Evolutionary conservation across 1,140 invertebrate species (phyloP).

Genomic region (Metopolophium dirhodum): DNA sequence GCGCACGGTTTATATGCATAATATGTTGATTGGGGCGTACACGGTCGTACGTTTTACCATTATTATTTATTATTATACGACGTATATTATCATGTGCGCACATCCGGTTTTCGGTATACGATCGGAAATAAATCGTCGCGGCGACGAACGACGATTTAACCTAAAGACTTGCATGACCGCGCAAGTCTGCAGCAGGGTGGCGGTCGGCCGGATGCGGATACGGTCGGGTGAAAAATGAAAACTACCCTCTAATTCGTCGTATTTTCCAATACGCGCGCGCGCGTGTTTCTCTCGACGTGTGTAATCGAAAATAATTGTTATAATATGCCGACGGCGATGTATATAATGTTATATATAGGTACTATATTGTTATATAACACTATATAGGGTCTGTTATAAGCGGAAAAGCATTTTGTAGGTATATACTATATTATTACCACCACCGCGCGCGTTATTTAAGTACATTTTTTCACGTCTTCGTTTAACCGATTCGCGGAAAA

Average conservation of each 20-base stretch:
- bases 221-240: neutral
- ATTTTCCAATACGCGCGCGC: too few relatives aligned
- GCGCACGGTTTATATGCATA: too few relatives aligned
- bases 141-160: neutral
- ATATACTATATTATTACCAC: neutral
- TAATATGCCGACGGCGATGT: neutral
- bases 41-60: too few relatives aligned
- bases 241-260: neutral
- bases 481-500: neutral
- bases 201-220: neutral
- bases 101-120: neutral
- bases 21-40: neutral
- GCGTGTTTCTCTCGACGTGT: neutral
- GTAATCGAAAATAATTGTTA: neutral
- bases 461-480: neutral
- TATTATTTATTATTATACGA: too few relatives aligned
- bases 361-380: too few relatives aligned
- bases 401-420: neutral
- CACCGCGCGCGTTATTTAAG: neutral
- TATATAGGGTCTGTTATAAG: neutral
- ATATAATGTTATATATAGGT: neutral
- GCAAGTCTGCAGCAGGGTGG: neutral
- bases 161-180: neutral
- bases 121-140: neutral
- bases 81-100: too few relatives aligned